Evolutionary conservation across 2,888 invertebrate species (phyloP), one percentile per base, ranked within the genome.

Genomic region (Cepaea hortensis): DNA sequence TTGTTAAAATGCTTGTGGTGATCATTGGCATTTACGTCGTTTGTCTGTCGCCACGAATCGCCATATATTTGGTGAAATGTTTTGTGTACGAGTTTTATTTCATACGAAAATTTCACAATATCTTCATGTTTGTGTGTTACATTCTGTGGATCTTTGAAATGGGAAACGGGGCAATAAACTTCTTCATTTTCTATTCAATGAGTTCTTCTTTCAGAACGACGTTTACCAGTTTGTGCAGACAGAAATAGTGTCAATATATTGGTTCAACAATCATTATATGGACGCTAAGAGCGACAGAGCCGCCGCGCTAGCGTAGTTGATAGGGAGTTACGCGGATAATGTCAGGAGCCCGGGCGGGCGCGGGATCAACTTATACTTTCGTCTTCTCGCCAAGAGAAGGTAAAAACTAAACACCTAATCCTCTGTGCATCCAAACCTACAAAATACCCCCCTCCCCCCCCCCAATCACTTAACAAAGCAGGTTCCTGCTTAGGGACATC

Each of bases 1-100:
- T 86, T 20, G 81, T 86, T 3, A 86, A 86, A 68, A 86, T 86
- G 86, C 61, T 86, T 18, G 68, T 86, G 1, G 86, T 86, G n/a
- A 83, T 86, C 46, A 86, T 86, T 50, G 72, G 46, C 20, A 35
- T 79, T 23, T 86, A 86, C 48, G 68, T 83, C 9, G 35, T 83
- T 7, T 70, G 65, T 61, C 77, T 86, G 7, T 86, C 62, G 18
- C 86, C 86, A 1, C 62, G 86, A 46, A 83, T 86, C 76, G 23
- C 79, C 18, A 83, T 83, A 18, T 86, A 86, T 61, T 9, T 83
- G 23, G 86, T 70, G 18, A 86, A 86, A 35, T 72, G 77, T 46
- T 77, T 72, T 48, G 77, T 86, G 7, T 79, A 77, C 68, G 86
- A 86, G 11, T 83, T 86, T n/a, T 86, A 86, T 65, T 86, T 86